Base-by-base conservation (phyloP, 2,113 vertebrate species). In the Pterocles gutturalis region DNA sequence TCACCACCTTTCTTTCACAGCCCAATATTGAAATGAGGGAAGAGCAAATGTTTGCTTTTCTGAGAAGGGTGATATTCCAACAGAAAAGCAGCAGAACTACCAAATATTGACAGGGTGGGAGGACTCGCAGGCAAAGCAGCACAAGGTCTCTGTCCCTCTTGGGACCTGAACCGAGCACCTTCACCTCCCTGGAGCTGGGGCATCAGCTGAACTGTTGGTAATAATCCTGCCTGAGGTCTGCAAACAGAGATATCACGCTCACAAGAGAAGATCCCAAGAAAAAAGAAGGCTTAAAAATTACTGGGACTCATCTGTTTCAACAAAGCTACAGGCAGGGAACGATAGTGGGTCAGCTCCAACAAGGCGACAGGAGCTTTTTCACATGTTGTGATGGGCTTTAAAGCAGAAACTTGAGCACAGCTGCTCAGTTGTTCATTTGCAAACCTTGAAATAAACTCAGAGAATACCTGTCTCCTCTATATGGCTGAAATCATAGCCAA, bases 11-110 rank as follows among this genome's bases (percentile, higher is more conserved):
- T 79, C 90, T 41, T 80, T 65, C 69, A 6, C 57, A 85, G 66
- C 28, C 76, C 93, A 94, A 48, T 78, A 93, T 0, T 92, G 87
- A 95, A 96, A 92, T 0, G 3, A 88, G 38, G 57, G 53, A 84
- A 96, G 54, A 96, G 41, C 83, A 96, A 95, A 96, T 85, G 91
- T 96, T 97, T 96, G 89, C 83, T 91, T 61, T 94, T 24, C 86
- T 34, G 58, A 92, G 81, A 72, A 92, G 58, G 91, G 65, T 69
- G 36, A 85, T 85, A 85, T 62, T 83, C 91, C 94, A 87, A 26
- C 11, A 70, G 67, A 82, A 5, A 48, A 92, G 60, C 36, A 85
- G 34, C 1, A 55, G 73, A 87, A n/a, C 26, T 58, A 87, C 58
- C 88, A 96, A 96, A 95, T 85, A 95, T 89, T 95, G 95, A 95